A percentile compares a stretch with the other conserved stretches of the same genome.
phyloP scores from a whole-genome alignment of 2,797 vertebrate species.

The Etheostoma perlongum region DNA sequence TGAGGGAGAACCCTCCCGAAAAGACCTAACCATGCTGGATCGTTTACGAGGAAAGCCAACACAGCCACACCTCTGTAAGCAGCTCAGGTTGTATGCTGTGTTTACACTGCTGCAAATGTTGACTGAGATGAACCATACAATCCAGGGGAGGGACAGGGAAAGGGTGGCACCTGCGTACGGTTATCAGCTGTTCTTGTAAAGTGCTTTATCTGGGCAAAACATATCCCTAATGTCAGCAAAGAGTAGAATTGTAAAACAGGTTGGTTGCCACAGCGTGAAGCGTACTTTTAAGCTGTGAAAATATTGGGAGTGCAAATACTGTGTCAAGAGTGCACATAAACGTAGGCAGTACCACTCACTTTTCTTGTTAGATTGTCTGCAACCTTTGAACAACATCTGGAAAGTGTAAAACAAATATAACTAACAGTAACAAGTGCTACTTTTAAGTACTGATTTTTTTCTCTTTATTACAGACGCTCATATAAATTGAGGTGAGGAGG shows the following conservation, averaged over 20 bases:
- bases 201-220: conserved; percentile 61
- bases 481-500: not conserved
- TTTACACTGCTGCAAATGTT: conserved; percentile 73
- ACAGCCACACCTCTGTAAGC: conserved; percentile 64
- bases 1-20: not conserved
- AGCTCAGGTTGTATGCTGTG: conserved; percentile 39
- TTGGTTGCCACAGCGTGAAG: conserved; percentile 12
- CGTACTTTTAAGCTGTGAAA: not conserved
- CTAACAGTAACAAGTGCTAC: not conserved
- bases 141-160: conserved; percentile 34
- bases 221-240: conserved; percentile 59
- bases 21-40: conserved; percentile 2
- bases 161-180: conserved; percentile 23
- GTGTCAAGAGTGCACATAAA: not conserved
- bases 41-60: conserved; percentile 49
- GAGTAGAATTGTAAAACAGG: conserved; percentile 13
- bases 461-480: conserved; percentile 14
- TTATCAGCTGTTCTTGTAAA: conserved; percentile 66
- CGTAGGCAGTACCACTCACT: not conserved
- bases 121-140: conserved; percentile 54
- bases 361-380: not conserved
- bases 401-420: not conserved
- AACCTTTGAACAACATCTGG: not conserved
- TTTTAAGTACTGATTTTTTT: conserved; percentile 7
- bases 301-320: not conserved